These are phyloP conservation scores for Chrysaora quinquecirrha DNA, from an alignment of 30 jellyfish, hydroid and myxozoan species.

Conservation along the genomic window DNA sequence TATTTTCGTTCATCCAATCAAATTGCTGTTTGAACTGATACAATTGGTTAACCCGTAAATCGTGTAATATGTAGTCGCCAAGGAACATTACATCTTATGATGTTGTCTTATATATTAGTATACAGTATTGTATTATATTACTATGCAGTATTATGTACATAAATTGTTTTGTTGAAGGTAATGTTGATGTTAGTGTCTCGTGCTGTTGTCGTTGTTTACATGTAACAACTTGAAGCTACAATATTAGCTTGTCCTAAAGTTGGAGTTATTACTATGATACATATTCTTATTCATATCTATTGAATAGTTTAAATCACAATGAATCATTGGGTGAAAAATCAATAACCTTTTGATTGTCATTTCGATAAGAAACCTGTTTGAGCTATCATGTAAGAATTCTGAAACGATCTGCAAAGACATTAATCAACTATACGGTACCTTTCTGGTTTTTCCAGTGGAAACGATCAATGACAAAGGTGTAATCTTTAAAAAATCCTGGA, in stretches of 20 bases:
- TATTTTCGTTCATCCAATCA: neutral
- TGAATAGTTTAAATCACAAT: neutral
- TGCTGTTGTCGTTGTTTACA: no score
- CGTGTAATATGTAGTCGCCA: neutral
- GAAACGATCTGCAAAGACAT: neutral
- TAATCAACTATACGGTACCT: neutral
- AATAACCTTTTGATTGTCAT: neutral
- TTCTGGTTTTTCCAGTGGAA: no score
- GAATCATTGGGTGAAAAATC: no score
- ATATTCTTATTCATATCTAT: no score
- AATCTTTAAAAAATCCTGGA: no score
- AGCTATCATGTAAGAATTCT: neutral
- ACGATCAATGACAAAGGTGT: no score
- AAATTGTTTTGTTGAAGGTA: neutral
- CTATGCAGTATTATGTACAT: neutral
- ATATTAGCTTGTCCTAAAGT: no score
- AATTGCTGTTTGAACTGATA: neutral
- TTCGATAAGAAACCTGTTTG: no score
- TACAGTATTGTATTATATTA: no score
- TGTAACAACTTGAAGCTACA: no score
- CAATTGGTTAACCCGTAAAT: neutral
- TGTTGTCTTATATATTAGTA: no score
- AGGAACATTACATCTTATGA: neutral
- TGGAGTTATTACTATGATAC: neutral
- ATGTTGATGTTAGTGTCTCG: neutral